A percentile compares a stretch with the other conserved stretches of the same genome.
phyloP scores from a whole-genome alignment of 2,888 invertebrate species.

The Ochropacha duplaris region DNA sequence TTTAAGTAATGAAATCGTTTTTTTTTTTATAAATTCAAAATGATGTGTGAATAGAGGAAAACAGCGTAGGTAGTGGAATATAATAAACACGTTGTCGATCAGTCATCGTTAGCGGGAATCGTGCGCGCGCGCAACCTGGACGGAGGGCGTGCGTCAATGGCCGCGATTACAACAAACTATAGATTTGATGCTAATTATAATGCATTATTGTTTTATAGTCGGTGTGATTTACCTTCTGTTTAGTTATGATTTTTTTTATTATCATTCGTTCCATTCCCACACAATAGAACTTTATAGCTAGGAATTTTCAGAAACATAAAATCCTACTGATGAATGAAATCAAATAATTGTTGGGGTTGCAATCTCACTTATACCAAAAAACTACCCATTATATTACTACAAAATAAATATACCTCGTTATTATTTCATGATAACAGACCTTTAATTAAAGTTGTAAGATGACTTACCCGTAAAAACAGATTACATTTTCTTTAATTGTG shows the following conservation, averaged over 20 bases:
- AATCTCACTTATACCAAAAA: too few relatives aligned
- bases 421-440: too few relatives aligned
- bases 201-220: conserved; percentile 5
- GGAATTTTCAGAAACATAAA: too few relatives aligned
- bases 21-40: background rate
- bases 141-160: conserved; percentile 25
- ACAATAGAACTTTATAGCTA: too few relatives aligned
- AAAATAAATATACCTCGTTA: too few relatives aligned
- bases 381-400: too few relatives aligned
- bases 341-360: too few relatives aligned
- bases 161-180: conserved; percentile 18
- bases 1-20: background rate
- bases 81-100: conserved; percentile 30
- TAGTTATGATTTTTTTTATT: background rate
- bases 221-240: background rate
- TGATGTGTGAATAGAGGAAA: background rate
- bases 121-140: conserved; percentile 26
- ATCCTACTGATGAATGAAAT: too few relatives aligned
- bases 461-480: too few relatives aligned
- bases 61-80: conserved; percentile 10
- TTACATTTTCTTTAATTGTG: too few relatives aligned
- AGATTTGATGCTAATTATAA: conserved; percentile 12
- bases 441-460: too few relatives aligned
- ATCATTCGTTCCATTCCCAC: too few relatives aligned
- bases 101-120: conserved; percentile 43